These are phyloP conservation scores for Drosophila chauvacae DNA, from an alignment of 1,140 invertebrate genomes.

Conservation along the genomic window DNA sequence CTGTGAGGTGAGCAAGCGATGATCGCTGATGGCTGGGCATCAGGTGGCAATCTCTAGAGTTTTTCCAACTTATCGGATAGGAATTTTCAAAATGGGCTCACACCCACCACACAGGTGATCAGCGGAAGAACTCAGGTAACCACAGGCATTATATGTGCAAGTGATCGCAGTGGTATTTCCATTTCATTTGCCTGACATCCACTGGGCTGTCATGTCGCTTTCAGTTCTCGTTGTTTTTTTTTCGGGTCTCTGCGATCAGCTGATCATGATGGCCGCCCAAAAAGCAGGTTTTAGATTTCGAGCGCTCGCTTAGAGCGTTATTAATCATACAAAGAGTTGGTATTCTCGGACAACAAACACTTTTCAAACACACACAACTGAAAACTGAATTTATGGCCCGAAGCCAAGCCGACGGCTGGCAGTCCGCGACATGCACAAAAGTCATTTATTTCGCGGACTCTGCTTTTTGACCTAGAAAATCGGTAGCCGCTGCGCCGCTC, in stretches of 20 bases:
- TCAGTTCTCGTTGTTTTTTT: conserved; percentile 9
- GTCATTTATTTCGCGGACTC: conserved; percentile 71
- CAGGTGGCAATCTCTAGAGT: conserved; percentile 37
- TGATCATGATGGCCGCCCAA: conserved; percentile 77
- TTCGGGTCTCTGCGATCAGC: conserved; percentile 55
- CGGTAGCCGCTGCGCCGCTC: conserved; percentile 39
- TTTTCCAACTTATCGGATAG: conserved; percentile 16
- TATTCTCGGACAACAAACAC: conserved; percentile 47
- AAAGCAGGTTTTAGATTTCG: conserved; percentile 69
- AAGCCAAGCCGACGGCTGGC: conserved; percentile 66
- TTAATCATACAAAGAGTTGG: conserved; percentile 59
- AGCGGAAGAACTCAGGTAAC: conserved; percentile 10
- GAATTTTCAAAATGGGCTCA: conserved; percentile 73
- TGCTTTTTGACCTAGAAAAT: conserved; percentile 71
- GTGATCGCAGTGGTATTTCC: not conserved
- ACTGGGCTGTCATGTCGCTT: conserved; percentile 61
- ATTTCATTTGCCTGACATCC: conserved; percentile 62
- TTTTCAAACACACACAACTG: conserved; percentile 54
- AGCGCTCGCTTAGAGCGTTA: conserved; percentile 32
- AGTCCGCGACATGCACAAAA: conserved; percentile 73
- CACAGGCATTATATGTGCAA: not conserved
- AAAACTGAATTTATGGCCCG: conserved; percentile 53
- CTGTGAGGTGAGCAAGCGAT: conserved; percentile 45
- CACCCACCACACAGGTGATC: conserved; percentile 18
- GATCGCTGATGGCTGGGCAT: conserved; percentile 13